Percentiles rank a stretch among this genome's conserved stretches.
phyloP scores from a whole-genome alignment of 2,888 invertebrate species.

The Dryobotodes eremita region DNA sequence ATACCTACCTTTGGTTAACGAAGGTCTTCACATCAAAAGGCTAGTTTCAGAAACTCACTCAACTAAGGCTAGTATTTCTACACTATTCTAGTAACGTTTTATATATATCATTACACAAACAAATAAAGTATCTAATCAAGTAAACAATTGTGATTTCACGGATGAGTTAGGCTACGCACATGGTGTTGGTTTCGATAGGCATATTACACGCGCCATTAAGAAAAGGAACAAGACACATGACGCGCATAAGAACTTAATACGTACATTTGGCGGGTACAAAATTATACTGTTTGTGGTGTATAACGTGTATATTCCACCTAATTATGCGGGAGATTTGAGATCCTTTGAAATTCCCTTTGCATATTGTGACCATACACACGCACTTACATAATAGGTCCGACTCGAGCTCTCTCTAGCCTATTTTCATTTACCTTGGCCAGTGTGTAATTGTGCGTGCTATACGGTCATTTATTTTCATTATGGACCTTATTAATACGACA shows the following conservation, averaged over 20 bases:
- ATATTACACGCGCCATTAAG: conserved; percentile 55
- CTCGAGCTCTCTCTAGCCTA: conserved; percentile 42
- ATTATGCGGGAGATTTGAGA: conserved; percentile 51
- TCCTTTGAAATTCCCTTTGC: conserved; percentile 50
- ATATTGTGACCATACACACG: conserved; percentile 46
- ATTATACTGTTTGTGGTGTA: conserved; percentile 54
- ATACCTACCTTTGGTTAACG: conserved; percentile 26
- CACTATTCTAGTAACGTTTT: conserved; percentile 8
- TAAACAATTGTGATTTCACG: conserved; percentile 44
- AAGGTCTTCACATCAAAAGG: conserved; percentile 6
- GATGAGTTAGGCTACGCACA: conserved; percentile 21
- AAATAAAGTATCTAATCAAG: conserved; percentile 40
- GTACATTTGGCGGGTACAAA: conserved; percentile 37
- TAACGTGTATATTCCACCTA: conserved; percentile 41
- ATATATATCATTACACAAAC: conserved; percentile 19
- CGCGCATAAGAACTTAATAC: conserved; percentile 58
- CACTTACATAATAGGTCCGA: conserved; percentile 28
- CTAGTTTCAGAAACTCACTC: conserved; percentile 5
- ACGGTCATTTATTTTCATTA: conserved; percentile 72
- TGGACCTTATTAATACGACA: conserved; percentile 71
- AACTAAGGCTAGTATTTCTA: neutral
- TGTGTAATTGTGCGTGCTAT: conserved; percentile 72
- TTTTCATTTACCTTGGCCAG: conserved; percentile 71
- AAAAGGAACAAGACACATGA: conserved; percentile 59
- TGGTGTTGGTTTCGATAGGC: conserved; percentile 44